Evolutionary conservation across 53 echinoderm and acorn worm genomes (phyloP).

Genomic region (Antedon mediterranea): DNA sequence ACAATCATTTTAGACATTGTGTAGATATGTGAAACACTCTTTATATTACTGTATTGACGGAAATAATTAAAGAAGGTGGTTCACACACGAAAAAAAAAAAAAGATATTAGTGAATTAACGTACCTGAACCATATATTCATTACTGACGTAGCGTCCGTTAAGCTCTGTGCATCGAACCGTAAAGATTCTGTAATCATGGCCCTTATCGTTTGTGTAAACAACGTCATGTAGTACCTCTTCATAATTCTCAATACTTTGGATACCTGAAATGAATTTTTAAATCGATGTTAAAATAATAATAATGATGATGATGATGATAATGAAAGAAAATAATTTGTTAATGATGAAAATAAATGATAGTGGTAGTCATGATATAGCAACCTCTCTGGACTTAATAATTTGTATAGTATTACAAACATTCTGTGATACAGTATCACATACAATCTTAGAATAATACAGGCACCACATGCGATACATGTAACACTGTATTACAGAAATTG

Average conservation of each 20-base stretch:
- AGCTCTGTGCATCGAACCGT: slow-evolving; percentile 72
- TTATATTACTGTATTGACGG: no score
- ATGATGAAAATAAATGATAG: neutral
- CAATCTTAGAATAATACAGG: no score
- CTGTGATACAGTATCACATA: no score
- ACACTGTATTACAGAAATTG: no score
- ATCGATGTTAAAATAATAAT: neutral
- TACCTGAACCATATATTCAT: slow-evolving; percentile 71
- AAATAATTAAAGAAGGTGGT: neutral
- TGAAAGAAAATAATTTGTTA: no score
- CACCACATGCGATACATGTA: no score
- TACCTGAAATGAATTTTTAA: slow-evolving; percentile 20
- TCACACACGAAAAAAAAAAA: neutral
- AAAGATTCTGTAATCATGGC: slow-evolving; percentile 24
- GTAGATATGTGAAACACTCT: neutral
- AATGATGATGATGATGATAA: neutral
- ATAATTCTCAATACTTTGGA: slow-evolving; percentile 54
- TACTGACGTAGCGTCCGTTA: slow-evolving; percentile 85
- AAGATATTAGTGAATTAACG: neutral
- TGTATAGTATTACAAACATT: no score
- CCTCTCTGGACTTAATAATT: no score
- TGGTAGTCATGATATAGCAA: no score
- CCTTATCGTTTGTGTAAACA: slow-evolving; percentile 23
- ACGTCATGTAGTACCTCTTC: slow-evolving; percentile 50
- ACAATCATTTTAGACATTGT: no score